Conservation (phyloP, 2,888 invertebrate species). For the Cerceris rybyensis region DNA sequence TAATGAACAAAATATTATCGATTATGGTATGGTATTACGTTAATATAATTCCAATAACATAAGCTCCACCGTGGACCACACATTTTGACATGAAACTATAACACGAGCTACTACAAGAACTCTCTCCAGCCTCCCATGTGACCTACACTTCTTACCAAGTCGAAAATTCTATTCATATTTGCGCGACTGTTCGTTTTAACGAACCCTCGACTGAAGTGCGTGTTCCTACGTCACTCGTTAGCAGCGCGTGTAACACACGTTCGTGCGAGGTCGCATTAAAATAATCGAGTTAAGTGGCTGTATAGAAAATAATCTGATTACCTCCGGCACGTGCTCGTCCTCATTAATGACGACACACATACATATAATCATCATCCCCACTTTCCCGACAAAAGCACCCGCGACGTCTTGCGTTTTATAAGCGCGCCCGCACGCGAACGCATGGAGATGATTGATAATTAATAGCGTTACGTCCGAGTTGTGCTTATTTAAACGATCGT, state of each 20-base stretch:
- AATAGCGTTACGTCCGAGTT: slow-evolving; percentile 1
- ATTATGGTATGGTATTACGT: too few relatives aligned
- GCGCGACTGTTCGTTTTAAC: neutral
- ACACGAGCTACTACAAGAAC: too few relatives aligned
- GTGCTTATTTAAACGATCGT: slow-evolving; percentile 13
- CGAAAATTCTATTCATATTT: neutral
- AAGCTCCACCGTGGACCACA: neutral
- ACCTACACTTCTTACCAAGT: neutral
- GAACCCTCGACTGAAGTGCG: neutral
- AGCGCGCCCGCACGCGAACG: neutral
- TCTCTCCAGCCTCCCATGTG: too few relatives aligned
- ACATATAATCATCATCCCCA: slow-evolving; percentile 21
- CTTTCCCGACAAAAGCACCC: slow-evolving; percentile 7
- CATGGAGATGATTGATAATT: slow-evolving; percentile 1
- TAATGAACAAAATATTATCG: too few relatives aligned
- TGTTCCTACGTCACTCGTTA: slow-evolving; percentile 30
- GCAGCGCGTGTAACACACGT: slow-evolving; percentile 3
- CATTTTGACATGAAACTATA: neutral
- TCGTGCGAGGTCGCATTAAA: slow-evolving; percentile 26
- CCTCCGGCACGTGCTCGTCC: slow-evolving; percentile 20
- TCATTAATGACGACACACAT: slow-evolving; percentile 22
- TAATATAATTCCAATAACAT: too few relatives aligned
- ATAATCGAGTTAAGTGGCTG: slow-evolving; percentile 47
- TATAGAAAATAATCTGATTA: slow-evolving; percentile 53
- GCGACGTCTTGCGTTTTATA: slow-evolving; percentile 15